Percentiles rank a stretch among this genome's conserved stretches.
phyloP scores from a whole-genome alignment of 2,888 invertebrate genomes.

The Dolomedes plantarius region DNA sequence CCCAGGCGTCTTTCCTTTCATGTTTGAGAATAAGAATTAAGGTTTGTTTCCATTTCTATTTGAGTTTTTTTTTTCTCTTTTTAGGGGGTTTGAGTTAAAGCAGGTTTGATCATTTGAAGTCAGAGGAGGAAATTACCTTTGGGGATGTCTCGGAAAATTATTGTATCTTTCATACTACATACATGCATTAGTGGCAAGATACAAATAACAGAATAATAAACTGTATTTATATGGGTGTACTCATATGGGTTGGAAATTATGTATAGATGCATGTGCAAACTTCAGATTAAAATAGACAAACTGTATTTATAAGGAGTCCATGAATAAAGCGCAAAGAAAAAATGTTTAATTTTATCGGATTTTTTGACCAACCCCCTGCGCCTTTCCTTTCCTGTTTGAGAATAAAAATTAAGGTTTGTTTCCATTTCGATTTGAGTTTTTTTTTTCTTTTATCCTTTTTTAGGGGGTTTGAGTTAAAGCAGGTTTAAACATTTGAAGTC shows the following conservation, averaged over 20 bases:
- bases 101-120: constrained; percentile 11
- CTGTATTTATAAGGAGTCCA: too few relatives aligned
- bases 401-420: constrained; percentile 64
- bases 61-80: too few relatives aligned
- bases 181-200: too few relatives aligned
- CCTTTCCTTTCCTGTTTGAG: constrained; percentile 36
- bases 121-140: not conserved
- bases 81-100: constrained; percentile 2
- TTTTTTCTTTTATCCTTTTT: too few relatives aligned
- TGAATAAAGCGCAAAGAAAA: too few relatives aligned
- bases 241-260: too few relatives aligned
- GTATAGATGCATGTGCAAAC: too few relatives aligned
- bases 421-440: constrained; percentile 5
- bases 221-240: too few relatives aligned
- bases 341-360: constrained; percentile 55
- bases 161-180: too few relatives aligned
- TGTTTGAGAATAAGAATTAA: constrained; percentile 65
- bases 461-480: constrained; percentile 3
- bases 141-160: not conserved
- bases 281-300: too few relatives aligned
- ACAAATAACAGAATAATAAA: too few relatives aligned
- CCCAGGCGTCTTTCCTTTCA: constrained; percentile 5
- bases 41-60: constrained; percentile 34
- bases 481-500: constrained; percentile 8
- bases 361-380: too few relatives aligned